phyloP scores from a whole-genome alignment of 1,140 invertebrate species.

The Triops cancriformis region DNA sequence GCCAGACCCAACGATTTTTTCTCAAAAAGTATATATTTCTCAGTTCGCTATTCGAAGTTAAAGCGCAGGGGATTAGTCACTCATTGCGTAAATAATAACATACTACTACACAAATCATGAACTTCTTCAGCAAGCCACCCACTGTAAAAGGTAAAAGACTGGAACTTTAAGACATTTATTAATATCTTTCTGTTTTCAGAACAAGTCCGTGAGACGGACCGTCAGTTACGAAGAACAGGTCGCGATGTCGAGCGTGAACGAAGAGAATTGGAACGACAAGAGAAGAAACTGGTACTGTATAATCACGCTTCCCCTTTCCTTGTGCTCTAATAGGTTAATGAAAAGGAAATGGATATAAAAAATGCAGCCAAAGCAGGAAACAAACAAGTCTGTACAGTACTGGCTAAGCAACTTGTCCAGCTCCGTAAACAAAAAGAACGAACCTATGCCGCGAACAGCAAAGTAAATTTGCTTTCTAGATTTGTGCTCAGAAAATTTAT shows the following conservation, averaged over 20 bases:
- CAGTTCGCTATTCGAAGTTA: not conserved
- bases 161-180: not conserved
- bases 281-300: constrained; percentile 68
- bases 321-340: constrained; percentile 29
- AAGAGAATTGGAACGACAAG: constrained; percentile 68
- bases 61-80: not conserved
- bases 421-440: constrained; percentile 79
- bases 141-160: constrained; percentile 38
- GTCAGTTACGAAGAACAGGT: constrained; percentile 63
- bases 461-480: constrained; percentile 40
- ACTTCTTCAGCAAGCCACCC: constrained; percentile 39
- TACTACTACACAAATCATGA: constrained; percentile 20
- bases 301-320: not conserved
- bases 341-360: constrained; percentile 77
- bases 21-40: too few species aligned
- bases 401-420: constrained; percentile 82
- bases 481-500: not conserved
- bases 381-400: constrained; percentile 66
- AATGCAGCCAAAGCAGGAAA: constrained; percentile 78
- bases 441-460: constrained; percentile 64
- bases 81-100: not conserved
- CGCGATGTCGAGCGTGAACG: constrained; percentile 76
- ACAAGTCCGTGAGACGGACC: constrained; percentile 71
- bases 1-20: too few species aligned
- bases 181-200: constrained; percentile 50